Evolutionary conservation across 1,140 invertebrate species (phyloP).

Genomic region (honey bee (Apis mellifera)): DNA sequence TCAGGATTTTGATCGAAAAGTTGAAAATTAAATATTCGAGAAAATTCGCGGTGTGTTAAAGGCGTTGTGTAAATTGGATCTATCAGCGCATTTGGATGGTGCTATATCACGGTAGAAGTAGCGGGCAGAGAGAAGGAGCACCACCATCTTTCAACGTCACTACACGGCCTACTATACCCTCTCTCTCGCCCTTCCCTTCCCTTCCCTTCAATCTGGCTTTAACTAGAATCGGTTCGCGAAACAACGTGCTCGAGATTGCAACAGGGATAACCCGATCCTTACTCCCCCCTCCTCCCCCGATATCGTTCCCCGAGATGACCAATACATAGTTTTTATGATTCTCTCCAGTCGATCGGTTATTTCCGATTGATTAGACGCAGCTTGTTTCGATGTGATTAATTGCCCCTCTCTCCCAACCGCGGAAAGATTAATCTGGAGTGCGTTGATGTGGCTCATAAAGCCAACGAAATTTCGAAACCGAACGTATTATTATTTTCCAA

Average conservation of each 20-base stretch:
- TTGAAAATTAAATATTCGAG: constrained; percentile 55
- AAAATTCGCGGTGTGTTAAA: constrained; percentile 51
- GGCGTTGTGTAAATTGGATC: constrained; percentile 77
- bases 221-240: constrained; percentile 27
- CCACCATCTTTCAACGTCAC: constrained; percentile 71
- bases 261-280: background rate
- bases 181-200: constrained; percentile 48
- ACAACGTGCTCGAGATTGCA: constrained; percentile 24
- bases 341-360: constrained; percentile 51
- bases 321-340: constrained; percentile 69
- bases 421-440: background rate
- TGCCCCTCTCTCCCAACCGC: background rate
- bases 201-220: constrained; percentile 21
- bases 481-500: background rate
- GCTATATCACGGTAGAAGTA: constrained; percentile 79
- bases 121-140: constrained; percentile 72
- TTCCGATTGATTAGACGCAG: constrained; percentile 64
- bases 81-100: constrained; percentile 79
- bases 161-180: constrained; percentile 58
- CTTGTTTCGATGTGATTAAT: constrained; percentile 70
- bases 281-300: background rate
- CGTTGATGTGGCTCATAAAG: background rate
- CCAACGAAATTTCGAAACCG: too few species aligned
- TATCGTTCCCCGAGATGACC: constrained; percentile 58
- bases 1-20: constrained; percentile 12